A percentile compares a stretch with the other conserved stretches of the same genome.
These are phyloP conservation scores for Delphinapterus leucas DNA, from an alignment of 2,113 vertebrate genomes.

Conservation along the genomic window DNA sequence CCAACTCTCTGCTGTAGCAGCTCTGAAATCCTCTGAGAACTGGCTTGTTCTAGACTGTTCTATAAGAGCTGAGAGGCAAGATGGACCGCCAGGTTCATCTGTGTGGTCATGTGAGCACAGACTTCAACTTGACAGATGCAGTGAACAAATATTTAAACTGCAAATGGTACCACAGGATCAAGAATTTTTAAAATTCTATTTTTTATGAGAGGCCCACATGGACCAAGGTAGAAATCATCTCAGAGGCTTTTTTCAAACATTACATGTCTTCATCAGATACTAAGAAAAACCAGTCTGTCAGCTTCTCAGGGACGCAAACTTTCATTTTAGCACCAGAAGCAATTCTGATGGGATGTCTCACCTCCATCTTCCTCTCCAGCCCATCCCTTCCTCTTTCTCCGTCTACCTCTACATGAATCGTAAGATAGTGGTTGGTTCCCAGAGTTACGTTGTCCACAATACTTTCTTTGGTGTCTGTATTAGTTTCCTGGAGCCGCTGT, in stretches of 20 bases:
- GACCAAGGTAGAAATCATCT: not conserved
- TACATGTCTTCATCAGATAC: not conserved
- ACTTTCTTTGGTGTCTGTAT: not conserved
- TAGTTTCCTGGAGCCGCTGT: not conserved
- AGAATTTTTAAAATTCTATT: not conserved
- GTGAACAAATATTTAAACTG: not conserved
- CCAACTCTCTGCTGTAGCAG: not conserved
- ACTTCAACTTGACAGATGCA: not conserved
- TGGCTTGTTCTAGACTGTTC: not conserved
- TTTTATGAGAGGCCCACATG: not conserved
- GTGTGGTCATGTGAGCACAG: not conserved
- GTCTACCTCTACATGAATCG: not conserved
- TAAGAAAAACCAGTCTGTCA: not conserved
- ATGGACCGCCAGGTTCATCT: not conserved
- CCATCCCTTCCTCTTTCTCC: not conserved
- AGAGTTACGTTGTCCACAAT: not conserved
- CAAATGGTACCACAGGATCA: not conserved
- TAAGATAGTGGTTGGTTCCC: not conserved
- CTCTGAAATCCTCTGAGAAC: not conserved
- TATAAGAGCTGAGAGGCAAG: not conserved
- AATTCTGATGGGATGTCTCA: not conserved
- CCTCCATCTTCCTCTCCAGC: not conserved
- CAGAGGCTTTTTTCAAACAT: not conserved
- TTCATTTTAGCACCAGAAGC: not conserved
- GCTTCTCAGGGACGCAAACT: not conserved